phyloP scores from a whole-genome alignment of 92 coral and sea anemone species.

The Umimayanthus chanpuru region DNA sequence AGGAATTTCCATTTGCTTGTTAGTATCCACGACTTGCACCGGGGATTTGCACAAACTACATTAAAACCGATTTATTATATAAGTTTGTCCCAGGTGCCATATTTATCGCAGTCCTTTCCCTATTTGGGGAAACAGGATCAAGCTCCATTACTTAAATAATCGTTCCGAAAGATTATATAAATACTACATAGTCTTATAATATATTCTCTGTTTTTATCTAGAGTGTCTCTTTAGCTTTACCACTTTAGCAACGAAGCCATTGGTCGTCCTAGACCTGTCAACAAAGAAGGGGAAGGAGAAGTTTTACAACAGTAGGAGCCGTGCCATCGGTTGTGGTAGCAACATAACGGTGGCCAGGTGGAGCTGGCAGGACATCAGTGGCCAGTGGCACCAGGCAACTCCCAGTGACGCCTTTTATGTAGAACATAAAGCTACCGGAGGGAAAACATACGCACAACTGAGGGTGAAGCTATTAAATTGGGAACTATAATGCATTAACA shows the following conservation, averaged over 20 bases:
- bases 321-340: background rate
- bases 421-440: background rate
- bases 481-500: too few species aligned
- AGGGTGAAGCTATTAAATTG: slow-evolving; percentile 2
- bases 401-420: background rate
- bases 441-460: background rate
- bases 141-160: background rate
- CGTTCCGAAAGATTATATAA: too few species aligned
- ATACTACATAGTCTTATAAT: background rate
- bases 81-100: too few species aligned
- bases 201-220: background rate
- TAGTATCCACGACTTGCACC: too few species aligned
- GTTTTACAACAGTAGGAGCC: background rate
- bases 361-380: slow-evolving; percentile 1
- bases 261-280: slow-evolving; percentile 12
- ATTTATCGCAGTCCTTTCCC: too few species aligned
- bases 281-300: background rate
- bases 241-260: background rate
- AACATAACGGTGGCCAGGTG: background rate
- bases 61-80: too few species aligned
- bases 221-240: slow-evolving; percentile 15
- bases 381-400: background rate
- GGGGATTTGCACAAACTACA: too few species aligned
- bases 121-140: too few species aligned
- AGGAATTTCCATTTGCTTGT: too few species aligned